Conservation (phyloP, 1,140 invertebrate species). For the Zaprionus tsacasi region DNA sequence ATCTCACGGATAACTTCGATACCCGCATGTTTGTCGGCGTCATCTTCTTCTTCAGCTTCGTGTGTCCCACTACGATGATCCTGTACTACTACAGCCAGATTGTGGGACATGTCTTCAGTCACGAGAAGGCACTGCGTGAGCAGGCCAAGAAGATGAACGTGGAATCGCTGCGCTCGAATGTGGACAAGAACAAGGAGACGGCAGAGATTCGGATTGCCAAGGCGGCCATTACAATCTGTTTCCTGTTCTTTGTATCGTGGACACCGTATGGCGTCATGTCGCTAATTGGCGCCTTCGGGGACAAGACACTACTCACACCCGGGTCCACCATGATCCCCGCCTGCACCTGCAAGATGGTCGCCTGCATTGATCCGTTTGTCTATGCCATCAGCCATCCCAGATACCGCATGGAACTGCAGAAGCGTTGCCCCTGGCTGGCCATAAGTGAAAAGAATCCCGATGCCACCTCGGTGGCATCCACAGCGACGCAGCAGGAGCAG, state of each 20-base stretch:
- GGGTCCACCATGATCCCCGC: conserved; percentile 95
- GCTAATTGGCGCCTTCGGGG: conserved; percentile 93
- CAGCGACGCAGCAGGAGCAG: conserved; percentile 82
- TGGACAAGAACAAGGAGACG: conserved; percentile 88
- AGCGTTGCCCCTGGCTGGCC: conserved; percentile 87
- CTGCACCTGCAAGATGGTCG: conserved; percentile 92
- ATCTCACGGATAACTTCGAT: conserved; percentile 90
- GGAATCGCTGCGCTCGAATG: conserved; percentile 91
- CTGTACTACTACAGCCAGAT: conserved; percentile 94
- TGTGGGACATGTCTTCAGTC: conserved; percentile 91
- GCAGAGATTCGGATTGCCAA: conserved; percentile 94
- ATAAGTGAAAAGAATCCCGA: conserved; percentile 86
- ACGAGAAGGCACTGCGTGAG: conserved; percentile 93
- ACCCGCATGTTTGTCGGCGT: conserved; percentile 90
- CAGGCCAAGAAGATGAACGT: conserved; percentile 97
- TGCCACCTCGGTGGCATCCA: conserved; percentile 76
- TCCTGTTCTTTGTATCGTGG: conserved; percentile 93
- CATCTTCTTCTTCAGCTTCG: conserved; percentile 92
- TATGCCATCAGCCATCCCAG: conserved; percentile 95
- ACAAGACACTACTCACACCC: conserved; percentile 91
- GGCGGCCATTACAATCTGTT: conserved; percentile 93
- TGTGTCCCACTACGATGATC: conserved; percentile 91
- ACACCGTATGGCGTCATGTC: conserved; percentile 91
- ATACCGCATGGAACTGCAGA: conserved; percentile 89
- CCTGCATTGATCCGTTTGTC: conserved; percentile 94